These are phyloP conservation scores for Cirrhinus molitorella DNA, from an alignment of 2,797 vertebrate species.

Conservation along the genomic window DNA sequence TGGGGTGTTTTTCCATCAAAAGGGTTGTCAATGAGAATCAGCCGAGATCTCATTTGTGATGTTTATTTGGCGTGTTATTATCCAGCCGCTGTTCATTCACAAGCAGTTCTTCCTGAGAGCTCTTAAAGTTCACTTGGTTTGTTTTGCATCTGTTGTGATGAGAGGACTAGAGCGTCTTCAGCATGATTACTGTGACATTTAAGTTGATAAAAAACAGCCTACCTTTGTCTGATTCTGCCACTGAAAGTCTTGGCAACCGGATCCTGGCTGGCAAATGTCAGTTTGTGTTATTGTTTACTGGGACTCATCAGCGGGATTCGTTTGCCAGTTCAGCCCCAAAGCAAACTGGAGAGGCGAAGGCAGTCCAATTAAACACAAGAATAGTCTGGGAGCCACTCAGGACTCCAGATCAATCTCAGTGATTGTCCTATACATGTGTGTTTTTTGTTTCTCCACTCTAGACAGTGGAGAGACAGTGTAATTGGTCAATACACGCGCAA, in stretches of 20 bases:
- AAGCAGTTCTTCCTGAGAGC: constrained; percentile 7
- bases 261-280: constrained; percentile 61
- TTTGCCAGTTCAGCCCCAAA: constrained; percentile 10
- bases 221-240: constrained; percentile 1
- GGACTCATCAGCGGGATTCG: constrained; percentile 3
- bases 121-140: constrained; percentile 4
- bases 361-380: neutral
- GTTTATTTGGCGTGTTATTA: neutral
- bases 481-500: neutral
- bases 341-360: neutral
- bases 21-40: neutral
- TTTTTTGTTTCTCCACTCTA: neutral
- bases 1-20: too few species aligned
- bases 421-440: neutral
- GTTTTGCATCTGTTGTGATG: constrained; percentile 10
- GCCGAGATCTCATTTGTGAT: neutral
- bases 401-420: neutral
- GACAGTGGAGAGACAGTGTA: neutral
- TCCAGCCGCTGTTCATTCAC: neutral
- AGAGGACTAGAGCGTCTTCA: neutral
- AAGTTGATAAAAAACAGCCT: constrained; percentile 21
- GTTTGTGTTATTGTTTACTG: constrained; percentile 56
- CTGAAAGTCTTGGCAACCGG: constrained; percentile 3
- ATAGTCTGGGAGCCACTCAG: neutral
- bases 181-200: constrained; percentile 60